Evolutionary conservation across 35 echinoderm and acorn worm species (phyloP).

Genomic region (Antedon bifida): DNA sequence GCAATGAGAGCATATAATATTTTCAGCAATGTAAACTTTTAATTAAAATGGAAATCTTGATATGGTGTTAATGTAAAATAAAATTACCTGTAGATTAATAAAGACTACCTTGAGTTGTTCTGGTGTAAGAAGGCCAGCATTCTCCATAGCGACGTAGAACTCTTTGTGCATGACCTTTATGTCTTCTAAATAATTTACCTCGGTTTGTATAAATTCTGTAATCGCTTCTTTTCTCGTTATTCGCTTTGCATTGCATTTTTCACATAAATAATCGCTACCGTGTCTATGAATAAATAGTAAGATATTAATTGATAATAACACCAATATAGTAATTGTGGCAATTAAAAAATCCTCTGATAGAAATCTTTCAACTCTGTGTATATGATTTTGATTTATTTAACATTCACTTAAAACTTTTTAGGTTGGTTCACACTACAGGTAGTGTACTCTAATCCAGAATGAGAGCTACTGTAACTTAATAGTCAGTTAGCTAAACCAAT

Average conservation of each 20-base stretch:
- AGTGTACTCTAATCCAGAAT: too few species aligned
- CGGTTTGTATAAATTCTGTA: conserved; percentile 9
- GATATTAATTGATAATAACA: neutral
- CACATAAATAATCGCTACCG: neutral
- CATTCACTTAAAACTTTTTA: too few species aligned
- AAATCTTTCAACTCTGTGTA: too few species aligned
- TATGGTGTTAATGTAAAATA: neutral
- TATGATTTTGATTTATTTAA: too few species aligned
- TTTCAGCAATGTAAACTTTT: neutral
- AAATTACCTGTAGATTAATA: conserved; percentile 5
- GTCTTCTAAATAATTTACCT: conserved; percentile 6
- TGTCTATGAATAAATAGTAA: neutral
- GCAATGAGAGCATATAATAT: too few species aligned
- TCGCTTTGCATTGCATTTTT: neutral
- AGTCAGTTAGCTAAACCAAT: too few species aligned
- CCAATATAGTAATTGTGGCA: too few species aligned
- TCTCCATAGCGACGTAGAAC: neutral
- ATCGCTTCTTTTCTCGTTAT: conserved; percentile 1
- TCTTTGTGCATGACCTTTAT: neutral
- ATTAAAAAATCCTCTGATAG: too few species aligned
- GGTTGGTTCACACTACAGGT: too few species aligned
- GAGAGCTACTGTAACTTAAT: too few species aligned
- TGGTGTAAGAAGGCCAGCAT: neutral
- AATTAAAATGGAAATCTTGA: neutral
- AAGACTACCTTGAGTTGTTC: conserved; percentile 5